phyloP scores from a whole-genome alignment of 2,888 invertebrate genomes.

The Bursaphelenchus okinawaensis region DNA sequence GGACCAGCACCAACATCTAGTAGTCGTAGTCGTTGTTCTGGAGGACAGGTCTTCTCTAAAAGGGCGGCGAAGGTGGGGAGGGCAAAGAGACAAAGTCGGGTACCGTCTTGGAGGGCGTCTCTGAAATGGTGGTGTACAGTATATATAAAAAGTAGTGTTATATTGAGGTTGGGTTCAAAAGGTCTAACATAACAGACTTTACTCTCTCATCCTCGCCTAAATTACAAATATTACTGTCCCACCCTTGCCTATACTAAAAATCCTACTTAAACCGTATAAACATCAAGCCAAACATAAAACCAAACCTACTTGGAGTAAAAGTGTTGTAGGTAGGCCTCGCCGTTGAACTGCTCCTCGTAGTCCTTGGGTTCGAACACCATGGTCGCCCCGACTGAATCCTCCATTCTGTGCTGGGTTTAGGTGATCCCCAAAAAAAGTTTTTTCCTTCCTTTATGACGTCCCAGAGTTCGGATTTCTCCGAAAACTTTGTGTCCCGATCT shows the following conservation, averaged over 20 bases:
- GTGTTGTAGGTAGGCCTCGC: constrained; percentile 46
- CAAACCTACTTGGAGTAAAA: constrained; percentile 51
- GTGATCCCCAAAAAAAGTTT: background rate
- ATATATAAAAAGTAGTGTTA: background rate
- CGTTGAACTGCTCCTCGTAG: constrained; percentile 46
- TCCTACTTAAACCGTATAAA: no score
- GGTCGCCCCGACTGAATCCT: constrained; percentile 2
- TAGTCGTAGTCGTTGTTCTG: constrained; percentile 33
- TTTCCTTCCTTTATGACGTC: background rate
- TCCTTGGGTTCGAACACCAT: constrained; percentile 35
- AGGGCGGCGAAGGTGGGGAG: constrained; percentile 50
- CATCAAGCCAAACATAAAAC: no score
- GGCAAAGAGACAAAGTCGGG: constrained; percentile 48
- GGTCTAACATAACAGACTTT: no score
- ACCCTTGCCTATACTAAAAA: no score
- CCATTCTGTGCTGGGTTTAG: background rate
- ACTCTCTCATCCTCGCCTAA: no score
- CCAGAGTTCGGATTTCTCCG: background rate
- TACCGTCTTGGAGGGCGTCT: constrained; percentile 45
- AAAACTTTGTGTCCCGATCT: background rate
- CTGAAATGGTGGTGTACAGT: constrained; percentile 22
- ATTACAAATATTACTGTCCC: no score
- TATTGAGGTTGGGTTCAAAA: no score
- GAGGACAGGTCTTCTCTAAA: constrained; percentile 23
- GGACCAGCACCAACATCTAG: constrained; percentile 48